Evolutionary conservation across 2,888 invertebrate species (phyloP), one percentile per base, ranked within the genome.

Genomic region (Macaria notata): DNA sequence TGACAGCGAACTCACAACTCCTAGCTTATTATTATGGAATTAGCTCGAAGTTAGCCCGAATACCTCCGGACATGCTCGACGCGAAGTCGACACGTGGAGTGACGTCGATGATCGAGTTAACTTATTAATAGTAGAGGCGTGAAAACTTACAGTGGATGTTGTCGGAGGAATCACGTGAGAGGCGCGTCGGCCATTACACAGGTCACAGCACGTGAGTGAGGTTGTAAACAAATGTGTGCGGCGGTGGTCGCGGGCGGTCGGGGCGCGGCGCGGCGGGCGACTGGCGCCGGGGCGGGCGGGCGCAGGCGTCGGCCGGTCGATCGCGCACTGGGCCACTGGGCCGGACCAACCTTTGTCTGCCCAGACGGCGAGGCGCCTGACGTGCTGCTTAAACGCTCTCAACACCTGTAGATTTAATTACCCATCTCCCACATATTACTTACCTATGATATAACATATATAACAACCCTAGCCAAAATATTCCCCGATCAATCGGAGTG

Each of bases 291-390:
- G 71, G 65, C 71, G 72, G 63, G 62, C 74, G 75, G 73, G 76
- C 88, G 90, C 90, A 76, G 84, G 88, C 90, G 88, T 73, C 52
- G 54, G 43, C 9, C 83, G 87, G 89, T 90, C 90, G 90, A 90
- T 90, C 75, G 72, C 68, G 74, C 83, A 89, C 79, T 90, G 89
- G 89, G 90, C 89, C 90, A 90, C 76, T 90, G 86, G 90, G 90
- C 81, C 87, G 86, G 75, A 73, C 87, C 87, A 86, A 87, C 84
- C 88, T 86, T 86, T 86, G 86, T 88, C 86, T 83, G 68, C 77
- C 77, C 72, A 88, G 89, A 89, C 88, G 76, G 84, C 82, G 69
- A 84, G 89, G 88, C 88, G 88, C 88, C 63, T 67, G 63, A 63
- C 62, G 74, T 66, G 71, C 72, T 76, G 70, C 75, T 69, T 78